Conservation (phyloP, 2,113 vertebrate genomes). For the Coptodon bakossiorum region DNA sequence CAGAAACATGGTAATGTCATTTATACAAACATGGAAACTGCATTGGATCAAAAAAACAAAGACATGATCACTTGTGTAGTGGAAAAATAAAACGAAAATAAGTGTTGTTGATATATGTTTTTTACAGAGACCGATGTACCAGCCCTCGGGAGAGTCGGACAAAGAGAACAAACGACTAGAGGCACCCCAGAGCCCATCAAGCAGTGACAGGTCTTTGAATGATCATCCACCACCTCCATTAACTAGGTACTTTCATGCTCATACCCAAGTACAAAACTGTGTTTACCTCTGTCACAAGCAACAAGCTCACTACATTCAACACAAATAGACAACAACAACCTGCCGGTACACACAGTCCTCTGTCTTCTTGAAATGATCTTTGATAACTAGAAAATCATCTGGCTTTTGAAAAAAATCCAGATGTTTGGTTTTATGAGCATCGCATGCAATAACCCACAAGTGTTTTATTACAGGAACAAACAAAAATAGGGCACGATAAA, state of each 20-base stretch:
- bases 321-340: neutral
- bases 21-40: neutral
- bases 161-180: conserved; percentile 94
- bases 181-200: conserved; percentile 86
- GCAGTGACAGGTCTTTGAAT: conserved; percentile 88
- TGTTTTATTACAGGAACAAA: neutral
- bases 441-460: neutral
- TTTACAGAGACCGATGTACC: conserved; percentile 80
- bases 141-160: conserved; percentile 96
- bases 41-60: neutral
- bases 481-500: neutral
- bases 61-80: neutral
- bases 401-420: neutral
- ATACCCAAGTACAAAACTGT: neutral
- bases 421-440: neutral
- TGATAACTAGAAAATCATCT: neutral
- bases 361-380: neutral
- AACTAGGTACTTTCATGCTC: conserved; percentile 71
- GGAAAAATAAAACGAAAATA: neutral
- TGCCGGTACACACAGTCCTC: neutral
- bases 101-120: neutral
- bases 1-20: neutral
- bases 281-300: neutral
- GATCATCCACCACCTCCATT: conserved; percentile 74
- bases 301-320: neutral